phyloP scores from a whole-genome alignment of 2,888 invertebrate species.

The Tinea trinotella region DNA sequence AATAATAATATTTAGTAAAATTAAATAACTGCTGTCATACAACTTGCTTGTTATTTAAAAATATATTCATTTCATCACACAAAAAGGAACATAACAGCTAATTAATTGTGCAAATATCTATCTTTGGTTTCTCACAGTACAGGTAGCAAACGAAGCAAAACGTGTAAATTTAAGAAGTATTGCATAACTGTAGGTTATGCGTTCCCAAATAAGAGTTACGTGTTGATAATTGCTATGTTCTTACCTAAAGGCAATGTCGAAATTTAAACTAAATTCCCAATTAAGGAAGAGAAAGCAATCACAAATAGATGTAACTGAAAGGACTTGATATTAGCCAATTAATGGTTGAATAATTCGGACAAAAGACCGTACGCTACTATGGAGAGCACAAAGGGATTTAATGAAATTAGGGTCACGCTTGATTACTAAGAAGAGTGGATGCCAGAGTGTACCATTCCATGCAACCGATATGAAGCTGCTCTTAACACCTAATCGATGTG shows the following conservation, averaged over 20 bases:
- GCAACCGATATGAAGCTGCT: no score
- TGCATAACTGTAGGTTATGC: slow-evolving; percentile 15
- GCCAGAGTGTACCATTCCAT: neutral
- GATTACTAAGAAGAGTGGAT: slow-evolving; percentile 2
- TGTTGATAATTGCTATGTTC: slow-evolving; percentile 15
- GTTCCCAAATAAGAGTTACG: slow-evolving; percentile 12
- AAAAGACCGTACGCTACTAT: neutral
- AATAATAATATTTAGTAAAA: neutral
- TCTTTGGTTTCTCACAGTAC: slow-evolving; percentile 14
- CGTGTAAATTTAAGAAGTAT: slow-evolving; percentile 15
- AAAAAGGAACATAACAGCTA: neutral
- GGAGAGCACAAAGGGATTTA: slow-evolving; percentile 8
- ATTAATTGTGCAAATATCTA: neutral
- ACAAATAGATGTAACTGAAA: neutral
- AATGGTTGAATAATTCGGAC: neutral
- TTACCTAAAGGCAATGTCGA: slow-evolving; percentile 6
- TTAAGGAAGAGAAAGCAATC: neutral
- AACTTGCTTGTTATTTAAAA: no score
- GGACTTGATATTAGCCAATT: neutral
- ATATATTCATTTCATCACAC: neutral
- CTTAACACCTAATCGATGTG: neutral
- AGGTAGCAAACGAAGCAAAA: neutral
- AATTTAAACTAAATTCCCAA: neutral
- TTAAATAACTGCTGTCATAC: no score
- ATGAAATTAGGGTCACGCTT: slow-evolving; percentile 12